Base-by-base conservation (phyloP, 2,113 vertebrate genomes). In the Chelonoidis abingdonii region DNA sequence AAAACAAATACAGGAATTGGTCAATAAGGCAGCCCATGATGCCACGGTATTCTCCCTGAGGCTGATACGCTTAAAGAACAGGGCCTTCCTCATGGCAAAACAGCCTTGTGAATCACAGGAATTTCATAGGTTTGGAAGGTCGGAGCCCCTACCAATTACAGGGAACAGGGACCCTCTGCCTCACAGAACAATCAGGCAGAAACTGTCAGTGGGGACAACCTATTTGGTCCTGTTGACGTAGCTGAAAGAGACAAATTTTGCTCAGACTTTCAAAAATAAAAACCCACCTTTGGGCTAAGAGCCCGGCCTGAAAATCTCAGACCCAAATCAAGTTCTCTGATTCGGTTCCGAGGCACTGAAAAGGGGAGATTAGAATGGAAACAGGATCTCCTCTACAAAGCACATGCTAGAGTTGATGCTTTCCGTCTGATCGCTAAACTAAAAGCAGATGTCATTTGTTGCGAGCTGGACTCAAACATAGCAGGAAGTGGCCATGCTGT, bases 291-390 rank as follows among this genome's bases (percentile, higher is more conserved):
- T 78, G 44, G 44, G 25, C 75, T 27, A 12, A 47, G 12, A 78
- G 50, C n/a, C n/a, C 1, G 5, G n/a, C n/a, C 35, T 75, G n/a
- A 75, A 62, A 72, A 72, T 38, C 62, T 69, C 62, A 69, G 35
- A 69, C 16, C 16, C 35, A 69, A 89, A 72, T 79, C 50, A 89
- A 27, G 13, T 22, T 54, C 90, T 90, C 27, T 91, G 56, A 89
- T 84, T 89, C 80, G 76, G 86, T 85, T 52, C 83, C 75, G 80
- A 88, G 85, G 85, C 92, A 93, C 88, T 79, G 83, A 89, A 83
- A 95, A 95, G 90, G 85, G 82, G 92, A 90, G 88, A 95, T 4
- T 44, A 92, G 54, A 89, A 72, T 72, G 92, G 87, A 96, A 94
- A 82, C 88, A 96, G 94, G 90, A 94, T 94, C 90, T 95, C 80